Evolutionary conservation across 2,113 vertebrate genomes (phyloP), one percentile per base, ranked within the genome.

Genomic region (Himantopus leucocephalus): DNA sequence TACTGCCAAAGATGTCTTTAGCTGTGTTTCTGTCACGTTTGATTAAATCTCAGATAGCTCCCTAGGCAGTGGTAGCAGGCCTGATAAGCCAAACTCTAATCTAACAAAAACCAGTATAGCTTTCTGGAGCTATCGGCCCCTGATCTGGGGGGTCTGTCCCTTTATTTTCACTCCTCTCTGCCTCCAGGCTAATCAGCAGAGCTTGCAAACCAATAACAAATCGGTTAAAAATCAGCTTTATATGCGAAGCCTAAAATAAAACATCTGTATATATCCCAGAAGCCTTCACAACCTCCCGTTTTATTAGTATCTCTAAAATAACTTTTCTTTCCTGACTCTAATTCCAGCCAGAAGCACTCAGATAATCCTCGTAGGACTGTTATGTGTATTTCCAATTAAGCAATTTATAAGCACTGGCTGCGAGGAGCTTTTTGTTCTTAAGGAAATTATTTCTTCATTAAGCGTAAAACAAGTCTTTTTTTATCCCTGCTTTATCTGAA

Each of bases 381-480:
- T 97, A 90, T 92, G 85, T 94, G 80, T 96, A 93, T 93, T 96
- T 97, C 96, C 97, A 97, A 94, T 96, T 97, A 96, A 95, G 96
- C 94, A 96, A 97, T 97, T 97, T 97, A 96, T 90, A 97, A 95
- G 90, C 94, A 50, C 83, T 95, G 92, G 41, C 94, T 96, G 91
- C 15, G 62, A 97, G 88, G 80, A 94, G 84, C 94, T 95, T 96
- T 95, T 96, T 96, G 90, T 96, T 97, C 83, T 95, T 96, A 96
- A 97, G 96, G 90, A 93, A 95, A 97, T 93, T 71, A 94, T 97
- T 98, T 96, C 95, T 96, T 97, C 95, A 94, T 98, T 96, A 96
- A 87, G 94, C 43, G 2, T 94, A 95, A 84, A 95, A 92, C 79
- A 95, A 89, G 86, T 35, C 81, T 75, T 90, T 96, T 95, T 97